Evolutionary conservation across 2,113 vertebrate species (phyloP), one percentile per base, ranked within the genome.

Genomic region (Saccopteryx leptura): DNA sequence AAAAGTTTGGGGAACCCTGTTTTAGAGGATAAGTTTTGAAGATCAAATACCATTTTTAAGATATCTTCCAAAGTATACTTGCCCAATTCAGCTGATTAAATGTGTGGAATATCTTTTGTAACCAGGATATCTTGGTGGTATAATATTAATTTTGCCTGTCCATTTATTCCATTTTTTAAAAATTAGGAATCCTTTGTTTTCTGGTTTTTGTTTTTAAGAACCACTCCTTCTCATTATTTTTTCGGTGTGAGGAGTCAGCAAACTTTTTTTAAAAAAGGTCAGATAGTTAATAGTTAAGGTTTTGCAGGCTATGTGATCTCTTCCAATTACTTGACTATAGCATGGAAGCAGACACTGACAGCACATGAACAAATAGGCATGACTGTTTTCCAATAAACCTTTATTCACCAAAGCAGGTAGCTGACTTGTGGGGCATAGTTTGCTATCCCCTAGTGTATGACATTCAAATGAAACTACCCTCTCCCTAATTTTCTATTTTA

Each of bases 21-120:
- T 75, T 61, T 91, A 81, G 21, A 88, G 94, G 31, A 61, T 15
- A 74, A 74, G 48, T 80, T 91, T 66, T 88, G 88, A 91, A 93
- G 69, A 61, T 33, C 52, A 91, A 84, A 56, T 50, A 58, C 28
- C 48, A 26, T 50, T 88, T 88, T 31, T 50, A n/a, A 92, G 13
- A 89, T 52, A 4, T 4, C 50, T 58, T 80, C 58, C 4, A 56
- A 89, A 92, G 52, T 65, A 7, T 78, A 26, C 23, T 10, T 83
- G 26, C 68, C 58, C 15, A 78, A 39, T 60, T 79, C 39, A 79
- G 24, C 19, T 65, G 50, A 87, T 46, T 81, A 78, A 21, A 52
- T 54, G 56, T 54, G 9, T 48, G 19, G 28, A 23, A 31, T 68
- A 50, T 86, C 31, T 85, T 95, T 94, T 92, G 10, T 80, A 58